Evolutionary conservation across 92 coral and sea anemone genomes (phyloP).

Genomic region (Diadumene lineata): DNA sequence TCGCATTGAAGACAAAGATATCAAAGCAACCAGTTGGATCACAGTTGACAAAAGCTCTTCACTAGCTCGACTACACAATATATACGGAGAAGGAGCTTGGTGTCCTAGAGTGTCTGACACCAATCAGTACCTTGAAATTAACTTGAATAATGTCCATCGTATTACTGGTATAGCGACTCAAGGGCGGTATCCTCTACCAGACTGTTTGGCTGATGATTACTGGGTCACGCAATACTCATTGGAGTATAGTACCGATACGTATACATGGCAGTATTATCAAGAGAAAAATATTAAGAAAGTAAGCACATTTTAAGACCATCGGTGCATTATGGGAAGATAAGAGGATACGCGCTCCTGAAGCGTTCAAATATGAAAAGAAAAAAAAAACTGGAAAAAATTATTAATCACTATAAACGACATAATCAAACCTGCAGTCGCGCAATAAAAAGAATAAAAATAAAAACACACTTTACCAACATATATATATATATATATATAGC

Average conservation of each 20-base stretch:
- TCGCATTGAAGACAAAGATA: constrained; percentile 35
- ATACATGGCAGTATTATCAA: constrained; percentile 46
- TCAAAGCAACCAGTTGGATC: constrained; percentile 51
- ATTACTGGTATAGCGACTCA: constrained; percentile 56
- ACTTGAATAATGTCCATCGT: constrained; percentile 18
- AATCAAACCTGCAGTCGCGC: too few relatives aligned
- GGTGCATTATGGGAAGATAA: too few relatives aligned
- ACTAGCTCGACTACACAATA: constrained; percentile 49
- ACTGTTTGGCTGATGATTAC: constrained; percentile 40
- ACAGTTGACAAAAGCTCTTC: constrained; percentile 49
- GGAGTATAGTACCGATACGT: constrained; percentile 34
- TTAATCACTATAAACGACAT: too few relatives aligned
- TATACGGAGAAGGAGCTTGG: constrained; percentile 58
- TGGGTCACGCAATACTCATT: constrained; percentile 56
- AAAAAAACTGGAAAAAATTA: too few relatives aligned
- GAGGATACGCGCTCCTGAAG: too few relatives aligned
- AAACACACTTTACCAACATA: too few relatives aligned
- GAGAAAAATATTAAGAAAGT: constrained; percentile 37
- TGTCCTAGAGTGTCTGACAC: constrained; percentile 39
- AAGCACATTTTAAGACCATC: background rate
- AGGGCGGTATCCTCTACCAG: constrained; percentile 55
- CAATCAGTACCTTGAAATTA: constrained; percentile 44
- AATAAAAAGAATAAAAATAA: too few relatives aligned
- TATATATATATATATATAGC: too few relatives aligned
- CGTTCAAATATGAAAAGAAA: too few relatives aligned